phyloP scores from a whole-genome alignment of 2,113 vertebrate species.

The Aldabrachelys gigantea region DNA sequence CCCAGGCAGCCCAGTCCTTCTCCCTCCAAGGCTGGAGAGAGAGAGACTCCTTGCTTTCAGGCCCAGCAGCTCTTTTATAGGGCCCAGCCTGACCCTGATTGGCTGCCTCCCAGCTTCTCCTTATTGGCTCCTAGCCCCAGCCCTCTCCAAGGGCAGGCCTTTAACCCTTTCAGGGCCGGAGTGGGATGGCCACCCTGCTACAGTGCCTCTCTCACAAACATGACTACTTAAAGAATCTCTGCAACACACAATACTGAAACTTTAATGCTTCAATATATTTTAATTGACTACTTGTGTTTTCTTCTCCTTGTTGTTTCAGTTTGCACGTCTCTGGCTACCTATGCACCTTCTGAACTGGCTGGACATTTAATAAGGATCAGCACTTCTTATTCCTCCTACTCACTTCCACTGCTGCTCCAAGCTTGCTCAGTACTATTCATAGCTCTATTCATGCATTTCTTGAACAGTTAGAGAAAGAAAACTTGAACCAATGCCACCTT shows the following conservation, averaged over 20 bases:
- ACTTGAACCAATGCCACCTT: not conserved
- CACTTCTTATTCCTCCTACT: not conserved
- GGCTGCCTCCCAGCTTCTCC: too few species aligned
- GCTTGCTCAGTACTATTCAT: not conserved
- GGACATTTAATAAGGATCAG: not conserved
- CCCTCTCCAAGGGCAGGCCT: too few species aligned
- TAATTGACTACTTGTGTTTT: not conserved
- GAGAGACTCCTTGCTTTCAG: too few species aligned
- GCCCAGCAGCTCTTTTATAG: too few species aligned
- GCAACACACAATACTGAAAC: not conserved
- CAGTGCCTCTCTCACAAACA: not conserved
- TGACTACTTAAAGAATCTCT: not conserved
- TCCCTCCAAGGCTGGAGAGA: too few species aligned
- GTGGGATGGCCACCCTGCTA: too few species aligned
- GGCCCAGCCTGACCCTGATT: too few species aligned
- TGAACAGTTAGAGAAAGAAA: not conserved
- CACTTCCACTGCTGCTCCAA: accelerated
- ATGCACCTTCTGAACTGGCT: not conserved
- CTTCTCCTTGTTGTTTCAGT: not conserved
- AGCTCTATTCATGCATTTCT: not conserved
- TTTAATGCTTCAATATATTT: not conserved
- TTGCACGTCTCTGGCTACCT: not conserved
- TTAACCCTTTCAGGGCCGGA: too few species aligned
- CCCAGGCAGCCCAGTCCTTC: too few species aligned
- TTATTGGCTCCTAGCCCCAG: too few species aligned